Base-by-base conservation (phyloP, 1,140 invertebrate species). In the Dufourea novaeangliae region DNA sequence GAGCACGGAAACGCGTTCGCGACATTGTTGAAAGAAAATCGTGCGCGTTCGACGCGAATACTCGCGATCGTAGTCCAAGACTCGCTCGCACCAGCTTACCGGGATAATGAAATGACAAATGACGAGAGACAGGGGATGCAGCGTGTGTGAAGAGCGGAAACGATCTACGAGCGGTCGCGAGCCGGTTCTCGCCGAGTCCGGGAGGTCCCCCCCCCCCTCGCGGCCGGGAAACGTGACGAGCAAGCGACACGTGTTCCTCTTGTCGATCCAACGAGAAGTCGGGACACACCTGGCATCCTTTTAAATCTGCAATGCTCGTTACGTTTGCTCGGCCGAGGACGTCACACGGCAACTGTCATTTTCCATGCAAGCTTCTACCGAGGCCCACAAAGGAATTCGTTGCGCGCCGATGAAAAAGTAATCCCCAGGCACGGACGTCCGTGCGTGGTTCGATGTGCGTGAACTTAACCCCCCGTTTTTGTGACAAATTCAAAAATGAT, bases 41-140 rank as follows among this genome's bases (percentile, higher is more conserved):
- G n/a, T n/a, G n/a, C n/a, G n/a, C n/a, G n/a, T n/a, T 11, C 41
- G 14, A 44, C 41, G 50, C 34, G 34, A 10, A n/a, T 14, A 22
- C 61, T 27, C 64, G 78, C 64, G 73, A 80, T 72, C 54, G 39
- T 8, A 8, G 17, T 39, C 41, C 50, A 44, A 72, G 62, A 71
- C 27, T 73, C 69, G 74, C 81, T 84, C 81, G 83, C 83, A 84
- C 81, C 83, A 67, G 72, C 54, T 71, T 39, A 34, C 50, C 50
- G 59, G 54, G 37, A 44, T 72, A 61, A 80, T 78, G 79, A 81
- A 79, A 85, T 84, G 83, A 85, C 64, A 64, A 80, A 87, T 83
- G 84, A 86, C 80, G 77, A 84, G 77, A 84, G 77, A 79, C 73
- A 83, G 71, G 64, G 79, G 85, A 86, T 87, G 86, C 86, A 86